A percentile compares a stretch with the other conserved stretches of the same genome.
These are phyloP conservation scores for Drosophila ficusphila DNA, from an alignment of 1,140 invertebrate species.

Conservation along the genomic window DNA sequence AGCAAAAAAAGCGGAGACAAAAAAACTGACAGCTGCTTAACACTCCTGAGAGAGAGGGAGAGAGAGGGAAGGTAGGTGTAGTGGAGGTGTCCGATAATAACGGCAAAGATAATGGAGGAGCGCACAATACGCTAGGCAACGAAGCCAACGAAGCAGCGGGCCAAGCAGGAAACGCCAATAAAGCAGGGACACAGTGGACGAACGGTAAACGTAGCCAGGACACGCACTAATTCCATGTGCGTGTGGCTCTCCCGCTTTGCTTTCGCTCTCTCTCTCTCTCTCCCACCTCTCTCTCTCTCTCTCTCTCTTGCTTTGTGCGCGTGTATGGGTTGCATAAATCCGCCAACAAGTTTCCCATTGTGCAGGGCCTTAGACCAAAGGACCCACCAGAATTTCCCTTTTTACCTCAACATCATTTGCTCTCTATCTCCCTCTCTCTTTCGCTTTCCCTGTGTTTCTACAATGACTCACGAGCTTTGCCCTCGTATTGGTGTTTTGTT, in stretches of 20 bases:
- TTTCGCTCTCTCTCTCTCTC: constrained; percentile 10
- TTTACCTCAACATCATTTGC: constrained; percentile 11
- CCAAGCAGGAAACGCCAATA: constrained; percentile 70
- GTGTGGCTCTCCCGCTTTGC: not conserved
- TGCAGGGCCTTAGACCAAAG: constrained; percentile 51
- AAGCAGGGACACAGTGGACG: constrained; percentile 43
- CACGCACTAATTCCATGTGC: not conserved
- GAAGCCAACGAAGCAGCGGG: constrained; percentile 64
- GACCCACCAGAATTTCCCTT: not conserved
- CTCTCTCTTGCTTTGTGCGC: constrained; percentile 12
- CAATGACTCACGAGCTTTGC: constrained; percentile 42
- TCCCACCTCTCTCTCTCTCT: constrained; percentile 8
- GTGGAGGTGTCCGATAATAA: constrained; percentile 47
- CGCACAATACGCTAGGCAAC: constrained; percentile 47
- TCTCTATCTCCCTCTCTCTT: not conserved
- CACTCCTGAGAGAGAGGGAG: constrained; percentile 16
- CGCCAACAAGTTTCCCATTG: constrained; percentile 82
- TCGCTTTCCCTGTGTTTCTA: constrained; percentile 2
- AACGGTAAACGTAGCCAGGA: constrained; percentile 40
- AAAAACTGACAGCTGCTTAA: constrained; percentile 48
- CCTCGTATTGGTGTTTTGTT: constrained; percentile 33
- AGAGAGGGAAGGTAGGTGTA: constrained; percentile 4
- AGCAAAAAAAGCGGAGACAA: constrained; percentile 9
- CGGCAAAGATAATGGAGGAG: constrained; percentile 49
- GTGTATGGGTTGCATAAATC: constrained; percentile 74